phyloP scores from a whole-genome alignment of 2,113 vertebrate species.

The Leucopsar rothschildi region DNA sequence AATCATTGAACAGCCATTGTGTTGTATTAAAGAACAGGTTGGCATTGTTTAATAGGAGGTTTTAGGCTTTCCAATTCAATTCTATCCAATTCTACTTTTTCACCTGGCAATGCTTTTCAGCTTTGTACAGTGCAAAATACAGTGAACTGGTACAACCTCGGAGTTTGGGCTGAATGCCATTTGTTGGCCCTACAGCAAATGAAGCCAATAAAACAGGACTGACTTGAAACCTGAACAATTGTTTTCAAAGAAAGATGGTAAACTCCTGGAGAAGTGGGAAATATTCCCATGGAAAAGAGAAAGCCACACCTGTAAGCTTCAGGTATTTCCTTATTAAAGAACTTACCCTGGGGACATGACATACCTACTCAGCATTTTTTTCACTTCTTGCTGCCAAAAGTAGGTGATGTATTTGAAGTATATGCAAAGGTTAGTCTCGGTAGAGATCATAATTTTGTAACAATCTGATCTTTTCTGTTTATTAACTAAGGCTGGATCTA shows the following conservation, averaged over 20 bases:
- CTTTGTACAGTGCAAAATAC: not conserved
- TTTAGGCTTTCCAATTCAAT: not conserved
- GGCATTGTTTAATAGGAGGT: not conserved
- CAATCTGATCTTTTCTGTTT: not conserved
- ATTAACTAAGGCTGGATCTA: not conserved
- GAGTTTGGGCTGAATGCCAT: not conserved
- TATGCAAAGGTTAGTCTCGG: not conserved
- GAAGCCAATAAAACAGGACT: not conserved
- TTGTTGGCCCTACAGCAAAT: not conserved
- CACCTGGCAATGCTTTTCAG: not conserved
- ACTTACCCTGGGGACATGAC: not conserved
- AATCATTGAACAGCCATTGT: not conserved
- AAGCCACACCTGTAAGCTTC: not conserved
- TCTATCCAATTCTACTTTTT: not conserved
- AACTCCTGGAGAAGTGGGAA: not conserved
- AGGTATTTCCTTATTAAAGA: not conserved
- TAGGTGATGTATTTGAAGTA: not conserved
- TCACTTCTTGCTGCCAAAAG: not conserved
- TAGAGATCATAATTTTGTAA: not conserved
- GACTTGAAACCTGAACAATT: not conserved
- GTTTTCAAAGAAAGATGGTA: not conserved
- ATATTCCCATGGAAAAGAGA: not conserved
- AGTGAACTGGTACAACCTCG: not conserved
- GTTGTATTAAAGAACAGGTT: not conserved
- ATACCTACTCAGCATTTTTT: not conserved